Conservation (phyloP, 2,888 invertebrate genomes). For the Seira musarum region DNA sequence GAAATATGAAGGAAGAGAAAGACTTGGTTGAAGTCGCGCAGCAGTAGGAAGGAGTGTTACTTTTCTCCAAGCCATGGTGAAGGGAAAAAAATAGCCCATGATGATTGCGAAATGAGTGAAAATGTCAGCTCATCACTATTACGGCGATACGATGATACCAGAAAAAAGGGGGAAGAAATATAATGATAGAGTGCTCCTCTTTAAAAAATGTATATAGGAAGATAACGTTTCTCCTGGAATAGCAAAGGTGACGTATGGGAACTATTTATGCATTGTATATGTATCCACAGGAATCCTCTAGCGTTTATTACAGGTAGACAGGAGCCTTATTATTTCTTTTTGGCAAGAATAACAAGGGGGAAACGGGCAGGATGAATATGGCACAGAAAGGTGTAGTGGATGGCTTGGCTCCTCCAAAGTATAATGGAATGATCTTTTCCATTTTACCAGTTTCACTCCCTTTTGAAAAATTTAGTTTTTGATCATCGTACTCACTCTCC, state of each 20-base stretch:
- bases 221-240: neutral
- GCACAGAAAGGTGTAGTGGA: too few relatives aligned
- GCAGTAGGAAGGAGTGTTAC: neutral
- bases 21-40: neutral
- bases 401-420: too few relatives aligned
- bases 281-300: neutral
- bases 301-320: neutral
- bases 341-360: neutral
- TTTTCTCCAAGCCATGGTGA: neutral
- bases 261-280: neutral
- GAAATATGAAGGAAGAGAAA: conserved; percentile 57
- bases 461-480: conserved; percentile 52
- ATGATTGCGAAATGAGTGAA: conserved; percentile 67
- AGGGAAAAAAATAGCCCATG: neutral
- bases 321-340: neutral
- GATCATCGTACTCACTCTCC: conserved; percentile 39
- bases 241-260: neutral
- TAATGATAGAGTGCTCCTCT: conserved; percentile 19
- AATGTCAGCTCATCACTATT: conserved; percentile 68
- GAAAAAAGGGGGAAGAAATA: neutral
- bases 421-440: too few relatives aligned
- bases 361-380: neutral
- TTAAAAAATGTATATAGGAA: neutral
- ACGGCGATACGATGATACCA: conserved; percentile 25
- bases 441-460: neutral